These are phyloP conservation scores for Burhinus oedicnemus DNA, from an alignment of 2,113 vertebrate genomes.

Conservation along the genomic window DNA sequence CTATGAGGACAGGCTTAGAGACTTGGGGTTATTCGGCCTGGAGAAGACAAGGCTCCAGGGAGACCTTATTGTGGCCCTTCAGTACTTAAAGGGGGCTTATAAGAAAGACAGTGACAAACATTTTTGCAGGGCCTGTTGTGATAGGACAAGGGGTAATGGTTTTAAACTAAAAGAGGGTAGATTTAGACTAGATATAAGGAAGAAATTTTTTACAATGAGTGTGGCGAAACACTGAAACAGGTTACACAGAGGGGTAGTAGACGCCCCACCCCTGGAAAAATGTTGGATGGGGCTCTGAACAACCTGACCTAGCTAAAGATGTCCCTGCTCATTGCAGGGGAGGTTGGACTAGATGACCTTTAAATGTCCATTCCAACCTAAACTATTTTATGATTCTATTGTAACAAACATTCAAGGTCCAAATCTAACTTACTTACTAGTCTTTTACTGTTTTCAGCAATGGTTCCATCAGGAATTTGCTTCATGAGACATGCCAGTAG, in stretches of 20 bases:
- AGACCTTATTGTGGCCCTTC: background rate
- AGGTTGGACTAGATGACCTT: background rate
- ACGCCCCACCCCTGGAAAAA: background rate
- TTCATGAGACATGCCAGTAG: background rate
- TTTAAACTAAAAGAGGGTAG: background rate
- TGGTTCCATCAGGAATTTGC: background rate
- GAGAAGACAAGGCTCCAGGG: background rate
- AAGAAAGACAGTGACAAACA: background rate
- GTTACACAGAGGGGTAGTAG: background rate
- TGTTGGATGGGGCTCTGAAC: background rate
- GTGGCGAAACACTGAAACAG: background rate
- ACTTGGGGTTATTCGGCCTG: background rate
- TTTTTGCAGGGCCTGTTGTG: background rate
- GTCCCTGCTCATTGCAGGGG: background rate
- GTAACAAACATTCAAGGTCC: background rate
- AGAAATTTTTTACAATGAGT: background rate
- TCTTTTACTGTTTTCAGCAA: background rate
- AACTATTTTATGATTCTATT: background rate
- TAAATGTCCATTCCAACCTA: too few relatives aligned
- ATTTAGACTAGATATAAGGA: background rate
- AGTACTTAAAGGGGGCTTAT: background rate
- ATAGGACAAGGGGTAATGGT: background rate
- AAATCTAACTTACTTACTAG: background rate
- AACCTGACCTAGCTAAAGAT: background rate
- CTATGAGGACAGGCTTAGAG: too few relatives aligned